Conservation (phyloP, 2,797 vertebrate genomes). For the Neomorphus geoffroyi region DNA sequence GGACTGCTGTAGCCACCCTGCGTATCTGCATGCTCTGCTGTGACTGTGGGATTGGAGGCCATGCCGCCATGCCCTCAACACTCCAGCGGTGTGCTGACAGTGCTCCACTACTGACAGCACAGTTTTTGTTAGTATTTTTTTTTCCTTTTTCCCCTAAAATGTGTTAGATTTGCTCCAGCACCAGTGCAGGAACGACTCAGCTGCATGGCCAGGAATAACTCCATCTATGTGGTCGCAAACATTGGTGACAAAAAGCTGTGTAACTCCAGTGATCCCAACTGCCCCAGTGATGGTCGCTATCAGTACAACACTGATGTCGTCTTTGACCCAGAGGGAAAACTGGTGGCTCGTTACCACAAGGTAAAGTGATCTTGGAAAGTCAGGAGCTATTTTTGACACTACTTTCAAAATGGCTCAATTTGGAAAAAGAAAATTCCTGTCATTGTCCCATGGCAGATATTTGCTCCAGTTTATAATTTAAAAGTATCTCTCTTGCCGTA, state of each 20-base stretch:
- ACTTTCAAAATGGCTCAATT: background rate
- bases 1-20: background rate
- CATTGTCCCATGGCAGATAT: background rate
- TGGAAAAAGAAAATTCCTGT: background rate
- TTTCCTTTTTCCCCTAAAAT: background rate
- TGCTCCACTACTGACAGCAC: too few species aligned
- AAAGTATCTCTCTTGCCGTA: background rate
- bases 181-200: slow-evolving; percentile 76
- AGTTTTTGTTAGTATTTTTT: background rate
- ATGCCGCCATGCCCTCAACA: background rate
- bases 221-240: slow-evolving; percentile 77
- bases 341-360: slow-evolving; percentile 79
- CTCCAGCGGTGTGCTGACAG: too few species aligned
- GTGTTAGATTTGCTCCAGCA: slow-evolving; percentile 60
- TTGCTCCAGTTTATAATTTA: background rate
- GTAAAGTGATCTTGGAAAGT: slow-evolving; percentile 25
- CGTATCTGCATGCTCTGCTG: background rate
- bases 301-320: slow-evolving; percentile 76
- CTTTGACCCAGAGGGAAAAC: slow-evolving; percentile 68
- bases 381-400: background rate
- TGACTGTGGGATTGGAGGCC: background rate
- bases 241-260: slow-evolving; percentile 76
- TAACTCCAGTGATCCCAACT: background rate
- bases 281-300: slow-evolving; percentile 65
- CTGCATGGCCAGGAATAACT: slow-evolving; percentile 74